Conservation (phyloP, 2,888 invertebrate genomes). For the Platycnemis pennipes region DNA sequence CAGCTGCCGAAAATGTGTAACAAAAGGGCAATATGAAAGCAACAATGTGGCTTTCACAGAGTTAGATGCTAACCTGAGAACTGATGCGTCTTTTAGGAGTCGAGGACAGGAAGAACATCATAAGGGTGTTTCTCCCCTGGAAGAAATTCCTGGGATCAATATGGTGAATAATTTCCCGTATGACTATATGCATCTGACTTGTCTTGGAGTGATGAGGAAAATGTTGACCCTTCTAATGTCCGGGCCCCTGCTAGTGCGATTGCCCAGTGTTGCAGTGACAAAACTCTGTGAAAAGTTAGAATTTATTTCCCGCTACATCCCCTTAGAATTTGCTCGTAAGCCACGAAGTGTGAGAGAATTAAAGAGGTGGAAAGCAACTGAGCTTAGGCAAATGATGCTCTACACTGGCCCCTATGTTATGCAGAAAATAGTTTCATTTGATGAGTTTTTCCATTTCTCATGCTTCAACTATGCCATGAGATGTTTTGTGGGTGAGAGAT, state of each 20-base stretch:
- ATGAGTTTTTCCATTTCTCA: neutral
- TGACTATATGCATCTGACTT: neutral
- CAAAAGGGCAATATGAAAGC: neutral
- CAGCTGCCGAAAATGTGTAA: neutral
- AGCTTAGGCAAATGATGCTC: neutral
- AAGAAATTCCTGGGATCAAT: neutral
- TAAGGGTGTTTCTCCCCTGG: neutral
- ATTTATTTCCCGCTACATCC: neutral
- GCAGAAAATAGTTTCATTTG: neutral
- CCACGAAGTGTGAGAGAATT: neutral
- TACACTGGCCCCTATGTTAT: neutral
- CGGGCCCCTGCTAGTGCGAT: neutral
- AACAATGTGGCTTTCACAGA: neutral
- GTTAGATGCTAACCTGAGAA: neutral
- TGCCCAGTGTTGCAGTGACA: neutral
- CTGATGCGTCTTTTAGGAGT: neutral
- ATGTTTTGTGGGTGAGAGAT: neutral
- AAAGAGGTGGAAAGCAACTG: neutral
- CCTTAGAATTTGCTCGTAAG: neutral
- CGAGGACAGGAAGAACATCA: neutral
- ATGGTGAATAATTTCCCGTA: neutral
- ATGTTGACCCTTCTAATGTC: neutral
- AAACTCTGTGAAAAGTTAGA: neutral
- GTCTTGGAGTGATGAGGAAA: conserved; percentile 13
- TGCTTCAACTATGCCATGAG: neutral